Conservation (phyloP, 1,140 invertebrate genomes). For the Dolichoris vasculosae region DNA sequence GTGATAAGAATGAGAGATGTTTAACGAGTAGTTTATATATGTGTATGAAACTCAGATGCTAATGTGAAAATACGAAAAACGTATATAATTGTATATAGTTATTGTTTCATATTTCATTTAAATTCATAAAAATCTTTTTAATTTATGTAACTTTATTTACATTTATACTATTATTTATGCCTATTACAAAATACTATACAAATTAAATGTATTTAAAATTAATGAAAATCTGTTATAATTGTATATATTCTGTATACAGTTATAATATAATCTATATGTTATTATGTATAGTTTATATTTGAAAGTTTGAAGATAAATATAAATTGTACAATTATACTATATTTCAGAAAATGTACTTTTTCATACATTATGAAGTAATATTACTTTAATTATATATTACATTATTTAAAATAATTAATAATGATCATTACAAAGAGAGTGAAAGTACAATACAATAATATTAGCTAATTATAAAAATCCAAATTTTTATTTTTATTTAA, state of each 20-base stretch:
- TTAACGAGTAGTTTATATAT: conserved; percentile 33
- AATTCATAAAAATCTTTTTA: neutral
- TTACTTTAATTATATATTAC: neutral
- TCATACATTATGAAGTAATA: neutral
- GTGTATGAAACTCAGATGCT: neutral
- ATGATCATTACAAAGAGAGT: neutral
- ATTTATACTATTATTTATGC: neutral
- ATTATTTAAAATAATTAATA: neutral
- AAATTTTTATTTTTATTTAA: neutral
- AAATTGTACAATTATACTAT: neutral
- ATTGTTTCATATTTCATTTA: neutral
- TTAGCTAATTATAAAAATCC: neutral
- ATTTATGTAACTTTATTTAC: neutral
- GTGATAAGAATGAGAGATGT: conserved; percentile 41
- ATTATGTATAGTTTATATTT: neutral
- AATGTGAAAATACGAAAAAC: neutral
- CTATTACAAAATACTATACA: neutral
- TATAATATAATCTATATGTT: conserved; percentile 3
- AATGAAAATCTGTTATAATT: conserved; percentile 6
- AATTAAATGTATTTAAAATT: neutral
- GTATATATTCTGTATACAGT: neutral
- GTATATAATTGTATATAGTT: conserved; percentile 21
- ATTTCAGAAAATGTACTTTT: neutral
- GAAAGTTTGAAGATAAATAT: neutral
- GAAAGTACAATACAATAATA: conserved; percentile 1